phyloP scores from a whole-genome alignment of 2,113 vertebrate species.

The Carassius carassius region DNA sequence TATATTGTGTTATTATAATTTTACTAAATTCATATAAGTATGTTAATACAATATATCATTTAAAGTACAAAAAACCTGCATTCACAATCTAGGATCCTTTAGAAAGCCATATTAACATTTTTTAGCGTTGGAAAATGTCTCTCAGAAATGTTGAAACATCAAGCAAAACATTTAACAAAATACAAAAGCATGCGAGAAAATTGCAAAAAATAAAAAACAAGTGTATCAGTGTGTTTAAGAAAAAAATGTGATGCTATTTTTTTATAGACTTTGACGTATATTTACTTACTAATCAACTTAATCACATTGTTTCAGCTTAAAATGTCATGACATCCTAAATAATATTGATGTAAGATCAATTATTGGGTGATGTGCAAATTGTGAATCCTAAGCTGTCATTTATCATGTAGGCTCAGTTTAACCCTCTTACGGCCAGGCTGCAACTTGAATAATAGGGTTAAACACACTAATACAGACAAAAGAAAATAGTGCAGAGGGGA shows the following conservation, averaged over 20 bases:
- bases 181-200: neutral
- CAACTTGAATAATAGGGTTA: neutral
- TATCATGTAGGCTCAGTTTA: neutral
- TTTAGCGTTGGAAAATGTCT: neutral
- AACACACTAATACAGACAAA: slow-evolving; percentile 12
- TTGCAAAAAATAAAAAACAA: neutral
- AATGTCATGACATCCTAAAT: neutral
- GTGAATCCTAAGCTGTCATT: neutral
- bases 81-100: neutral
- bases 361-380: neutral
- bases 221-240: slow-evolving; percentile 1
- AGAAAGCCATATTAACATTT: neutral
- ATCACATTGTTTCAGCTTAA: neutral
- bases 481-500: slow-evolving; percentile 57
- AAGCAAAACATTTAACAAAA: neutral
- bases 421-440: neutral
- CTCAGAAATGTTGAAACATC: neutral
- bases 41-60: no score
- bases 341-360: neutral
- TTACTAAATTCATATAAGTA: no score
- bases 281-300: neutral
- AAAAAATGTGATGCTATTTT: neutral
- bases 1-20: no score
- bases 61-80: no score
- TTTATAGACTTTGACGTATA: neutral